These are phyloP conservation scores for Nymphalis c-album DNA, from an alignment of 2,888 invertebrate species.

Conservation along the genomic window DNA sequence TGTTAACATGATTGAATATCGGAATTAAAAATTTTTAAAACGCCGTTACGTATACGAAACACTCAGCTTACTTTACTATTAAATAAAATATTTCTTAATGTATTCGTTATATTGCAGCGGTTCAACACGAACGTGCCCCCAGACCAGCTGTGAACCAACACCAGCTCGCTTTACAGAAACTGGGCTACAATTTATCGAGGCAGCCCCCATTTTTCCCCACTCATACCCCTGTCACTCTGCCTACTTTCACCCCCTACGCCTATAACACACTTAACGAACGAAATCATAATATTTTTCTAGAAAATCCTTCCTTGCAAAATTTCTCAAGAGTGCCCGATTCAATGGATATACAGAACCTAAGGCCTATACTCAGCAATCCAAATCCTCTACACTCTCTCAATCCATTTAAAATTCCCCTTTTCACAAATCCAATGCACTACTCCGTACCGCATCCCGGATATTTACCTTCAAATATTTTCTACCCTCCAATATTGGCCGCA, in stretches of 20 bases:
- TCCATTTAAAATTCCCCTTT: constrained; percentile 69
- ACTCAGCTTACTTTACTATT: too few relatives aligned
- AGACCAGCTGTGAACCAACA: constrained; percentile 71
- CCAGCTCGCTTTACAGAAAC: constrained; percentile 72
- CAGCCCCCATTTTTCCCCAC: constrained; percentile 55
- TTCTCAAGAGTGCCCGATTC: constrained; percentile 57
- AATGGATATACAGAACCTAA: constrained; percentile 51
- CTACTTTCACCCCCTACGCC: constrained; percentile 58
- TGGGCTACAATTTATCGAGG: constrained; percentile 72
- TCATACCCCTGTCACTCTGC: constrained; percentile 52
- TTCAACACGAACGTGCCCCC: constrained; percentile 94
- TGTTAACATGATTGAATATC: too few relatives aligned
- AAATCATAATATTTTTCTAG: constrained; percentile 54
- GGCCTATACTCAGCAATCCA: constrained; percentile 51
- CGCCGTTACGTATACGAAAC: too few relatives aligned
- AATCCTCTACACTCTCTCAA: constrained; percentile 54
- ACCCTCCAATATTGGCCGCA: constrained; percentile 61
- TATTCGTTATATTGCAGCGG: constrained; percentile 82
- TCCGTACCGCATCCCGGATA: constrained; percentile 67
- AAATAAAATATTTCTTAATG: too few relatives aligned
- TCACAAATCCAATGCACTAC: constrained; percentile 64
- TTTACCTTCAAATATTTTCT: constrained; percentile 71
- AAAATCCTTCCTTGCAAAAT: constrained; percentile 58
- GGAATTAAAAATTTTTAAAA: too few relatives aligned
- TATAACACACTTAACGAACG: constrained; percentile 54